Conservation (phyloP, 64 coral and sea anemone species). For the Platygyra sinensis region DNA sequence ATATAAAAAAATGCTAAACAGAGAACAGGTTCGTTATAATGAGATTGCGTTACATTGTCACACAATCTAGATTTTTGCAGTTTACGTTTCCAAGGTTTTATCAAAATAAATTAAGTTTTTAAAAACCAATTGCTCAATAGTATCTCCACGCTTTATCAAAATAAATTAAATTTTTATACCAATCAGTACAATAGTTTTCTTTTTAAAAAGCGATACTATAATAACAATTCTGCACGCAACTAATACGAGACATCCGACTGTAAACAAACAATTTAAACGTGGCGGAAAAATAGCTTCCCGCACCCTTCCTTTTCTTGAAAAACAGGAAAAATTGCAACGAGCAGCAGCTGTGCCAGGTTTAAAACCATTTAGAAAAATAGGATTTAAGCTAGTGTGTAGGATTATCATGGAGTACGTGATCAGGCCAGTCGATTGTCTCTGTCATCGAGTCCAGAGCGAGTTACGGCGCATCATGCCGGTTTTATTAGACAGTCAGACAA, state of each 20-base stretch:
- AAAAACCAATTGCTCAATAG: neutral
- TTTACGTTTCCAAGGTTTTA: neutral
- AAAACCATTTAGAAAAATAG: neutral
- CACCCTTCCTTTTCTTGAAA: neutral
- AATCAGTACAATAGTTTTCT: neutral
- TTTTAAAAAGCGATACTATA: neutral
- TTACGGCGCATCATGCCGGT: neutral
- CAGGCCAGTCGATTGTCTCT: neutral
- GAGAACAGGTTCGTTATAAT: neutral
- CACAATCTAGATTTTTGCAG: neutral
- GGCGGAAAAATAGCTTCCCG: neutral
- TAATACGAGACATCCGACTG: neutral
- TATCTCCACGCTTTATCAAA: no score
- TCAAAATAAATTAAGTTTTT: neutral
- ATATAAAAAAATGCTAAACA: neutral
- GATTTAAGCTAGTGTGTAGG: neutral
- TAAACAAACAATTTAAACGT: slow-evolving; percentile 10
- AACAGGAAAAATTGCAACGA: neutral
- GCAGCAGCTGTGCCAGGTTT: neutral
- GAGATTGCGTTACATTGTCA: slow-evolving; percentile 18
- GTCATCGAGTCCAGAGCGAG: neutral
- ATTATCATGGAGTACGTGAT: neutral
- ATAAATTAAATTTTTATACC: neutral
- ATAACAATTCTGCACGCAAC: neutral
- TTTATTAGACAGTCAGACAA: neutral